A percentile compares a stretch with the other conserved stretches of the same genome.
Conservation (phyloP, 1,140 invertebrate species). For the Drosophila sp. region DNA sequence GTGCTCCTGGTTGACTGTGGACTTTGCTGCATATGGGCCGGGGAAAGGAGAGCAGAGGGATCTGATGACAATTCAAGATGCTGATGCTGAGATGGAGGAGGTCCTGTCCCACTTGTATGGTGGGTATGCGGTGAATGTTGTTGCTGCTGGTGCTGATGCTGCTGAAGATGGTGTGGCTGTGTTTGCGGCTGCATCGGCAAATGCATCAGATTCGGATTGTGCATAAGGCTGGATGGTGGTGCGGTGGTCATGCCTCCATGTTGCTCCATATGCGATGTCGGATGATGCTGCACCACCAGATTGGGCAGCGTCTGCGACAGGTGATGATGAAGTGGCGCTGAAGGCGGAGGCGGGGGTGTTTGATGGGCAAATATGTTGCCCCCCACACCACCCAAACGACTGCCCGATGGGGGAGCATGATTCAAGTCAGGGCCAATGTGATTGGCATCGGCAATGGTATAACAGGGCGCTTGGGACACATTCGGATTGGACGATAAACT, state of each 20-base stretch:
- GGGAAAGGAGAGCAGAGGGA: conserved; percentile 53
- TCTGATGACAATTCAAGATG: conserved; percentile 51
- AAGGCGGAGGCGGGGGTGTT: conserved; percentile 40
- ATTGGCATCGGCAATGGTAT: conserved; percentile 47
- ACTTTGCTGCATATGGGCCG: conserved; percentile 65
- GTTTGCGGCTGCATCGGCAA: conserved; percentile 51
- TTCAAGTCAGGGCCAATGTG: conserved; percentile 54
- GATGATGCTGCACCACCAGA: conserved; percentile 71
- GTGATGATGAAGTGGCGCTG: conserved; percentile 54
- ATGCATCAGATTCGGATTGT: conserved; percentile 78
- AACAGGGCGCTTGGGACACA: conserved; percentile 39
- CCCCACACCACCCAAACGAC: conserved; percentile 9
- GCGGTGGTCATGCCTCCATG: conserved; percentile 41
- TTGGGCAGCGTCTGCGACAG: conserved; percentile 66
- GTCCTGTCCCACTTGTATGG: conserved; percentile 34
- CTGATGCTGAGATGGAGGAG: conserved; percentile 50
- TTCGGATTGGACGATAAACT: conserved; percentile 51
- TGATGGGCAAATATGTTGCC: conserved; percentile 56
- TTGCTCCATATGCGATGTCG: conserved; percentile 55
- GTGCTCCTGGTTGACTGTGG: conserved; percentile 69
- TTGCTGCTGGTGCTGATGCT: conserved; percentile 51
- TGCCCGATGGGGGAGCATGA: conserved; percentile 24
- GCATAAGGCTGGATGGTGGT: conserved; percentile 57
- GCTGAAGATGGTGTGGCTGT: conserved; percentile 42
- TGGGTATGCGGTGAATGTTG: conserved; percentile 54